Conservation (phyloP, 1,140 invertebrate genomes). For the Aphaenogaster rudis region DNA sequence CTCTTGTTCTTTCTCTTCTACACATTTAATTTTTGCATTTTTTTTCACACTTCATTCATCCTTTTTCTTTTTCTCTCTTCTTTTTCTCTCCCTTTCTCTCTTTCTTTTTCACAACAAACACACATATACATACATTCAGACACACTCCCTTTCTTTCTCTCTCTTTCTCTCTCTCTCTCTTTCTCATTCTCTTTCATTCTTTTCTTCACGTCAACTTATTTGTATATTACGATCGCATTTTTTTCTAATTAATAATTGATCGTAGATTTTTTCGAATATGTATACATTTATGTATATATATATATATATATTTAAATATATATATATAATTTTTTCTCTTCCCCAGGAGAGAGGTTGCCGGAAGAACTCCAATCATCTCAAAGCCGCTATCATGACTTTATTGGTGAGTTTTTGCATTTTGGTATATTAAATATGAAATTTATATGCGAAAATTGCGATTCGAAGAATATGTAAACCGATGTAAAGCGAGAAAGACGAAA, state of each 20-base stretch:
- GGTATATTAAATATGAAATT: constrained; percentile 24
- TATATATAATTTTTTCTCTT: constrained; percentile 66
- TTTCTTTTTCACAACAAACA: neutral
- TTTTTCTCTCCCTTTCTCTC: neutral
- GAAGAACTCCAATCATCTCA: constrained; percentile 36
- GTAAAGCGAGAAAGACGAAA: constrained; percentile 13
- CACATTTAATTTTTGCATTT: constrained; percentile 30
- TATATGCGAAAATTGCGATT: constrained; percentile 20
- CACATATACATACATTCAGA: neutral
- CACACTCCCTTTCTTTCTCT: constrained; percentile 26
- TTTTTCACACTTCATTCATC: neutral
- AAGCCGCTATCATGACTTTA: neutral
- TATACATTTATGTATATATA: constrained; percentile 77
- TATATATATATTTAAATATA: constrained; percentile 75
- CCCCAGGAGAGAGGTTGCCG: constrained; percentile 41
- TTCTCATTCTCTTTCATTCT: constrained; percentile 53
- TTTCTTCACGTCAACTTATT: constrained; percentile 42
- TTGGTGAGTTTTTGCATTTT: constrained; percentile 35
- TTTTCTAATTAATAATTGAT: constrained; percentile 81
- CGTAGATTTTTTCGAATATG: constrained; percentile 78
- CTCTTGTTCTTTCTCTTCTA: constrained; percentile 6
- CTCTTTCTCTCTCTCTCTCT: constrained; percentile 49
- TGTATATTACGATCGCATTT: constrained; percentile 46
- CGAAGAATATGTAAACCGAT: constrained; percentile 26
- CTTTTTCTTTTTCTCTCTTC: neutral